phyloP scores from a whole-genome alignment of 1,140 invertebrate genomes.

The Pentalonia nigronervosa region DNA sequence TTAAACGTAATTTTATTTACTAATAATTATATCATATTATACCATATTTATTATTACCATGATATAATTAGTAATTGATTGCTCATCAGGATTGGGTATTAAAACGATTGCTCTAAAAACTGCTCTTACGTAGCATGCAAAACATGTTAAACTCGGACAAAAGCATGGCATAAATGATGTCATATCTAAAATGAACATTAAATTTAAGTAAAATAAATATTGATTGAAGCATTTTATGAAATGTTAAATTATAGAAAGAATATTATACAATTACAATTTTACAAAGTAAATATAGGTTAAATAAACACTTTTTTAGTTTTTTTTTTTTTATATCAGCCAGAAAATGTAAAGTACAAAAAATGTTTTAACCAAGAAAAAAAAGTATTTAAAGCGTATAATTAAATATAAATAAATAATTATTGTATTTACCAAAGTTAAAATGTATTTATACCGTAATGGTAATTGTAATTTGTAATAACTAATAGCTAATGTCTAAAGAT shows the following conservation, averaged over 20 bases:
- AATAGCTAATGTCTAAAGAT: too few relatives aligned
- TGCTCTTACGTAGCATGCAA: neutral
- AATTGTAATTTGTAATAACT: too few relatives aligned
- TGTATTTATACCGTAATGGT: too few relatives aligned
- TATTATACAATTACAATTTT: too few relatives aligned
- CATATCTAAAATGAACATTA: neutral
- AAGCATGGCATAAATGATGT: neutral
- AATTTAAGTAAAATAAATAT: neutral
- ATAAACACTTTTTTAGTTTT: neutral
- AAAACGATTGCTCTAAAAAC: conserved; percentile 16
- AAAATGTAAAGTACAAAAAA: neutral
- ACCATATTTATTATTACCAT: neutral
- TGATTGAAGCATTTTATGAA: neutral
- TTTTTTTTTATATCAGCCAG: neutral
- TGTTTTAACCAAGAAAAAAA: neutral
- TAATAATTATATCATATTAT: neutral
- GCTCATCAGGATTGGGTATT: neutral
- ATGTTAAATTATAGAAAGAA: neutral
- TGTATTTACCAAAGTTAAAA: neutral
- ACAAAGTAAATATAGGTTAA: too few relatives aligned
- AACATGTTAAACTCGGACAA: neutral
- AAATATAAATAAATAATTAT: neutral
- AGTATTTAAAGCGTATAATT: neutral
- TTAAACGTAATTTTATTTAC: neutral
- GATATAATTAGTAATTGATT: neutral